These are phyloP conservation scores for Neolamprologus cancellatus DNA, from an alignment of 2,113 vertebrate species.

Conservation along the genomic window DNA sequence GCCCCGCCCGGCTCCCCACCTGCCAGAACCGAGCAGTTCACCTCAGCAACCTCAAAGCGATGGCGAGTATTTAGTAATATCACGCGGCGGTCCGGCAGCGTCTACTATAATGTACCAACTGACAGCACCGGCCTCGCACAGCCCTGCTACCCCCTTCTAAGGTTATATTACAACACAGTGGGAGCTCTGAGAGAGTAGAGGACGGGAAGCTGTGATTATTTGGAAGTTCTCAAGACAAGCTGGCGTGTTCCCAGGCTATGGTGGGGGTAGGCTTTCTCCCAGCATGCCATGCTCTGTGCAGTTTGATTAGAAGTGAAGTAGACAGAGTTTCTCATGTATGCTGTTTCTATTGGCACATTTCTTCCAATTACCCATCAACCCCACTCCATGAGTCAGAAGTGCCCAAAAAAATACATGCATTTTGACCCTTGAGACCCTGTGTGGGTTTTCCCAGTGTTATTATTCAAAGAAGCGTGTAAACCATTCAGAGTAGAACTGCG, in stretches of 20 bases:
- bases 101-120: slow-evolving; percentile 56
- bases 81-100: slow-evolving; percentile 44
- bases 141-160: slow-evolving; percentile 43
- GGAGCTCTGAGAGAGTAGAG: slow-evolving; percentile 49
- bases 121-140: slow-evolving; percentile 55
- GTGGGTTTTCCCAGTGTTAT: background rate
- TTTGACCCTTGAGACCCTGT: background rate
- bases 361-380: background rate
- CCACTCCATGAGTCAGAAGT: background rate
- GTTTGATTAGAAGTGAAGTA: slow-evolving; percentile 68
- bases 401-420: background rate
- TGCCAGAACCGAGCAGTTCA: slow-evolving; percentile 53
- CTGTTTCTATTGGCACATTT: slow-evolving; percentile 17
- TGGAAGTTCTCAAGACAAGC: slow-evolving; percentile 58
- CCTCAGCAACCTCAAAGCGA: slow-evolving; percentile 72
- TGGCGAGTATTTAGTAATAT: slow-evolving; percentile 73
- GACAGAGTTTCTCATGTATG: slow-evolving; percentile 35
- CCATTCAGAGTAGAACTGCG: background rate
- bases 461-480: background rate
- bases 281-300: slow-evolving; percentile 59
- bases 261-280: slow-evolving; percentile 54
- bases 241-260: slow-evolving; percentile 67
- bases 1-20: slow-evolving; percentile 50
- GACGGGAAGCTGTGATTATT: slow-evolving; percentile 54
- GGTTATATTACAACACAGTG: slow-evolving; percentile 72